These are phyloP conservation scores for Chymomyza amoena DNA, from an alignment of 2,888 invertebrate genomes.

Conservation along the genomic window DNA sequence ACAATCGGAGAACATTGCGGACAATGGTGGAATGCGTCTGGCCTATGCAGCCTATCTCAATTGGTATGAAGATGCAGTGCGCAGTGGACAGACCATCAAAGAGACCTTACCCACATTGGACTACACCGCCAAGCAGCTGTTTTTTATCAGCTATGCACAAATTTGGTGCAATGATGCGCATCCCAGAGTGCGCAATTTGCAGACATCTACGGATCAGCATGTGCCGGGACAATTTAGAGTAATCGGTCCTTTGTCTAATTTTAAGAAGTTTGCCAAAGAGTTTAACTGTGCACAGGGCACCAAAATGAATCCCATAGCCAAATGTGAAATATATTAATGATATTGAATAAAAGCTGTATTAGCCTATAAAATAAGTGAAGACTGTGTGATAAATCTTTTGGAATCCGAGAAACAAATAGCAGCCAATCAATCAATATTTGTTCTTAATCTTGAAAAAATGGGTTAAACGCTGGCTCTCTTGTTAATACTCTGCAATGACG, in stretches of 20 bases:
- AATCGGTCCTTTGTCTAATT: constrained; percentile 72
- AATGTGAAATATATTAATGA: constrained; percentile 69
- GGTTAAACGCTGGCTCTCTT: not conserved
- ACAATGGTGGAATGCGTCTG: constrained; percentile 74
- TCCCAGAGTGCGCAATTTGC: constrained; percentile 35
- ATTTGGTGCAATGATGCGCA: constrained; percentile 71
- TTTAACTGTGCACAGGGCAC: constrained; percentile 62
- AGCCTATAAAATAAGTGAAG: not conserved
- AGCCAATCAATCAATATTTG: not conserved
- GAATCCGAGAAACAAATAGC: not conserved
- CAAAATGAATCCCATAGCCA: constrained; percentile 67
- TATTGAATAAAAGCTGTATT: not conserved
- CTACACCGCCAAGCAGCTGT: constrained; percentile 71
- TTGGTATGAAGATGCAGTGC: constrained; percentile 54
- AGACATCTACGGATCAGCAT: constrained; percentile 57
- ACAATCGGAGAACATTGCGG: constrained; percentile 76
- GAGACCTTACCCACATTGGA: constrained; percentile 65
- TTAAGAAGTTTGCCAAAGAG: constrained; percentile 69
- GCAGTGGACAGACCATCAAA: constrained; percentile 27
- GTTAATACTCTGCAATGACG: not conserved
- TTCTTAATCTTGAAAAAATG: not conserved
- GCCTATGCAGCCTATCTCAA: constrained; percentile 72
- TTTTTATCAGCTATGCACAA: constrained; percentile 75
- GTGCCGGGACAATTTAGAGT: constrained; percentile 67
- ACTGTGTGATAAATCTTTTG: not conserved